These are phyloP conservation scores for Triplophysa bombifrons DNA, from an alignment of 2,797 vertebrate genomes.

Conservation along the genomic window DNA sequence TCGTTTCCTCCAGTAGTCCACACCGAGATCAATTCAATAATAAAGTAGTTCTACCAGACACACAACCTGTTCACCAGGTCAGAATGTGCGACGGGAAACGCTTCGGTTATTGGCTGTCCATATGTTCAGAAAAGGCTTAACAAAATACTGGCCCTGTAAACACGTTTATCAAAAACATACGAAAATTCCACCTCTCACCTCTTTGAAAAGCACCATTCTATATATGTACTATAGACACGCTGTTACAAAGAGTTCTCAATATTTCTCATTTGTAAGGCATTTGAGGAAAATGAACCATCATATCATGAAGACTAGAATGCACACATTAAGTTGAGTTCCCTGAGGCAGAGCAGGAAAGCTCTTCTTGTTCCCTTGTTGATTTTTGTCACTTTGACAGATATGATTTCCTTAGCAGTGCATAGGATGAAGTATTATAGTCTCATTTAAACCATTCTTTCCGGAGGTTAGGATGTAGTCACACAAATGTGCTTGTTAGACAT, in stretches of 20 bases:
- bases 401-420: conserved; percentile 71
- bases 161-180: background rate
- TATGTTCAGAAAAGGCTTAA: background rate
- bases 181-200: background rate
- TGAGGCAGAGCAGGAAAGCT: conserved; percentile 70
- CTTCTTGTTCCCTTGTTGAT: conserved; percentile 77
- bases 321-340: conserved; percentile 70
- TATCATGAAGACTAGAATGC: conserved; percentile 57
- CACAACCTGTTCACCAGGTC: background rate
- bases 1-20: conserved; percentile 20
- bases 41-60: background rate
- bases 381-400: conserved; percentile 77
- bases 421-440: conserved; percentile 70
- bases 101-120: background rate
- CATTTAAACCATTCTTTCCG: conserved; percentile 73
- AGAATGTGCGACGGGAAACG: background rate
- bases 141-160: background rate
- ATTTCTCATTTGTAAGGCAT: conserved; percentile 6
- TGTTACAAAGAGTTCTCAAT: background rate
- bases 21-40: conserved; percentile 31
- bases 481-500: conserved; percentile 71
- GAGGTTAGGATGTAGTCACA: conserved; percentile 70
- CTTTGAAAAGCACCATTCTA: background rate
- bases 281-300: background rate
- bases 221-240: background rate